These are phyloP conservation scores for Phthorimaea operculella DNA, from an alignment of 1,140 invertebrate genomes.

Conservation along the genomic window DNA sequence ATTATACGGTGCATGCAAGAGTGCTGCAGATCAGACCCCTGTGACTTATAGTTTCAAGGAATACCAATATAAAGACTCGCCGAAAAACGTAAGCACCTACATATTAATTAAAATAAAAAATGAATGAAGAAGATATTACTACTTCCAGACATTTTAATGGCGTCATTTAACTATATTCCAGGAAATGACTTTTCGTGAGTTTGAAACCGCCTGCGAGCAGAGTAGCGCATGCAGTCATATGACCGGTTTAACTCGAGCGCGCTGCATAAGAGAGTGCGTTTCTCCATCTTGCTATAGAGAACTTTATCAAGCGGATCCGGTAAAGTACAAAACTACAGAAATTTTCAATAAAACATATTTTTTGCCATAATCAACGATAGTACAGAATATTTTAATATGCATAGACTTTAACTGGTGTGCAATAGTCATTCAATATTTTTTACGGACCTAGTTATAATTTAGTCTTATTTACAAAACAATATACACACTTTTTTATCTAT, in stretches of 20 bases:
- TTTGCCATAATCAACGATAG: too few species aligned
- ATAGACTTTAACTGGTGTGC: too few species aligned
- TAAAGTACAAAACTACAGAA: constrained; percentile 44
- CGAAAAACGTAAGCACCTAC: constrained; percentile 85
- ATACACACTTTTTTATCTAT: constrained; percentile 9
- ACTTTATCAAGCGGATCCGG: constrained; percentile 80
- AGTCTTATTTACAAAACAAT: too few species aligned
- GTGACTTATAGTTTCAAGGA: constrained; percentile 80
- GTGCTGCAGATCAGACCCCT: constrained; percentile 39
- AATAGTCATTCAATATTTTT: too few species aligned
- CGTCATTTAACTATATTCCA: constrained; percentile 35
- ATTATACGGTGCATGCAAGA: constrained; percentile 18
- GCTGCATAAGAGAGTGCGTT: constrained; percentile 82
- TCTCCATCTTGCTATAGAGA: constrained; percentile 84
- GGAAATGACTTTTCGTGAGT: constrained; percentile 82
- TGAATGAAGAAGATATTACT: too few species aligned
- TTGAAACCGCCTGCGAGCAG: constrained; percentile 81
- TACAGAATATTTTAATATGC: too few species aligned
- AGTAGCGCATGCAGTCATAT: constrained; percentile 72
- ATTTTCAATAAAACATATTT: too few species aligned
- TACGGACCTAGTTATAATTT: too few species aligned
- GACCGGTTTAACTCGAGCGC: constrained; percentile 71
- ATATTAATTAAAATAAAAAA: constrained; percentile 16
- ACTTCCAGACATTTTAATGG: too few species aligned
- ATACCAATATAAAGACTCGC: constrained; percentile 84